phyloP scores from a whole-genome alignment of 2,888 invertebrate species.

The Cryptus viduatorius region DNA sequence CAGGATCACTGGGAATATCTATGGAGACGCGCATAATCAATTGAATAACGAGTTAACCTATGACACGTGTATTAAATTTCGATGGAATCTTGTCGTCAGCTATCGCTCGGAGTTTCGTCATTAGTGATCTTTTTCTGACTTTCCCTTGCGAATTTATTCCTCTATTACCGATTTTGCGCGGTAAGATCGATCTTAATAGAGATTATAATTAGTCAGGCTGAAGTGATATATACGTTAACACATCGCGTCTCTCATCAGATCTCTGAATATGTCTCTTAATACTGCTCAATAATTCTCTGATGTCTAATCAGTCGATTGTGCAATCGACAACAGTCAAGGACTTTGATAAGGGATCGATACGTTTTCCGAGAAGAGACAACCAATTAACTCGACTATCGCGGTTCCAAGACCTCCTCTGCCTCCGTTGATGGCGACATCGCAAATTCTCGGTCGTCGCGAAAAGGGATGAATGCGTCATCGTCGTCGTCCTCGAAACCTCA shows the following conservation, averaged over 20 bases:
- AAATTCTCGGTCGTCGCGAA: slow-evolving; percentile 10
- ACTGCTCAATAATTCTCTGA: background rate
- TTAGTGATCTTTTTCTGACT: too few relatives aligned
- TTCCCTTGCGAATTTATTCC: background rate
- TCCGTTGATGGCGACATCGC: background rate
- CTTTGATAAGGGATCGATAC: background rate
- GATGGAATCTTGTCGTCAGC: too few relatives aligned
- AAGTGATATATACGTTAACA: too few relatives aligned
- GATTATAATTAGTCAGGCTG: background rate
- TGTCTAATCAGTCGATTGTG: slow-evolving; percentile 20
- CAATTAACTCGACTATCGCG: background rate
- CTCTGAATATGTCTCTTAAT: background rate
- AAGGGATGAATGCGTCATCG: slow-evolving; percentile 4
- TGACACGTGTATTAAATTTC: too few relatives aligned
- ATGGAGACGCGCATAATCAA: too few relatives aligned
- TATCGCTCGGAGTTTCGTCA: too few relatives aligned
- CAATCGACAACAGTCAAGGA: slow-evolving; percentile 32
- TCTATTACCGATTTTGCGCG: background rate
- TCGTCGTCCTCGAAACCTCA: background rate
- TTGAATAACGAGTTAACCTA: too few relatives aligned
- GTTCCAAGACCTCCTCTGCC: background rate
- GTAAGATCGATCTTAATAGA: background rate
- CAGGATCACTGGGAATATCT: too few relatives aligned
- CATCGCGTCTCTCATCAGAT: background rate
- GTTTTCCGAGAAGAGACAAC: background rate